A percentile compares a stretch with the other conserved stretches of the same genome.
Evolutionary conservation across 2,797 vertebrate species (phyloP).

Genomic region (Pagetopsis macropterus): DNA sequence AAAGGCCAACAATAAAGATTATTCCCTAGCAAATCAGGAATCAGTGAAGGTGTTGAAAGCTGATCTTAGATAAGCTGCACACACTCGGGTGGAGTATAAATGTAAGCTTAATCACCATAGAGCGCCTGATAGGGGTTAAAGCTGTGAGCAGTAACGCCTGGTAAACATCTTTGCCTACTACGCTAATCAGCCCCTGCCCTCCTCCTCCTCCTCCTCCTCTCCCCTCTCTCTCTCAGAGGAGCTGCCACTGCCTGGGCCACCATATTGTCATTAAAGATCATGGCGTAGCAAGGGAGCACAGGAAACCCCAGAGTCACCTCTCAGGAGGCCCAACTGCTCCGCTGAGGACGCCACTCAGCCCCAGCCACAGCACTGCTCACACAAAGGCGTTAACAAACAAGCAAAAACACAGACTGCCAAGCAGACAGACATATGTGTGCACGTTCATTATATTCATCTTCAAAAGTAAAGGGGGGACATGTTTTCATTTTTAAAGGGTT

Average conservation of each 20-base stretch:
- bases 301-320: conserved; percentile 76
- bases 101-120: conserved; percentile 65
- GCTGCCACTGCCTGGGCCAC: conserved; percentile 75
- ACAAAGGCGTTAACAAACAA: conserved; percentile 67
- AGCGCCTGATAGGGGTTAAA: conserved; percentile 63
- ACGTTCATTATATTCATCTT: conserved; percentile 61
- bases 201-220: conserved; percentile 28
- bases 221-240: conserved; percentile 59
- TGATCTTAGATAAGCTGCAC: conserved; percentile 43
- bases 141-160: conserved; percentile 63
- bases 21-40: conserved; percentile 31
- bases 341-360: conserved; percentile 59
- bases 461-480: conserved; percentile 45
- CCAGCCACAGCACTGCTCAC: conserved; percentile 47
- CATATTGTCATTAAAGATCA: conserved; percentile 86
- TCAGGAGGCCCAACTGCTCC: conserved; percentile 69
- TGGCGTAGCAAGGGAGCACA: conserved; percentile 70
- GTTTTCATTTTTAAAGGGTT: conserved; percentile 20
- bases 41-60: conserved; percentile 48
- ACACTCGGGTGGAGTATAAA: conserved; percentile 45
- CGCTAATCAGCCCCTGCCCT: conserved; percentile 66
- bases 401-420: conserved; percentile 49
- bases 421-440: conserved; percentile 62
- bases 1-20: conserved; percentile 2
- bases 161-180: conserved; percentile 77